Base-by-base conservation (phyloP, 1,140 invertebrate genomes). In the Dendroctonus ponderosae region DNA sequence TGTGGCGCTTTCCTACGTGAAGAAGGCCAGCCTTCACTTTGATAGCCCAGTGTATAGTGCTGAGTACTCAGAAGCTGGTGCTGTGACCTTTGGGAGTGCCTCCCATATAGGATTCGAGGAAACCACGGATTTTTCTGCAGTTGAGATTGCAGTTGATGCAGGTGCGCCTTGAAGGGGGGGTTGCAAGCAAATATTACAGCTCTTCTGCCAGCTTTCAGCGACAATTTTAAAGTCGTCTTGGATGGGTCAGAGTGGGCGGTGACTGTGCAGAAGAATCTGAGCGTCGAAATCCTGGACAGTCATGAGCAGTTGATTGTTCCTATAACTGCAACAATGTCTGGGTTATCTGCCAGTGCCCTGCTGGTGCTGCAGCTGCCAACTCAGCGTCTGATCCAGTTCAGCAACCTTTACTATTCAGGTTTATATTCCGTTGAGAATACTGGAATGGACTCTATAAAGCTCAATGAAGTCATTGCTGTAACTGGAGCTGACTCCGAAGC, bases 291-390 rank as follows among this genome's bases (percentile, higher is more conserved):
- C 9, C 44, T 70, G 2, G 46, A 62, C 39, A 12, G 52, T 26
- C 44, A 44, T 0, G 12, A 40, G 14, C 26, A 63, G 44, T 40
- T 71, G 7, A 5, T 66, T 6, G 9, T 71, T 15, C 66, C 54
- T 8, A 14, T 72, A 8, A 48, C 52, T 38, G 70, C 70, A 12
- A 68, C 41, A 26, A n/a, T 52, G 9, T 39, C 54, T 9, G 53
- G 44, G 7, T 53, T 38, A 8, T 41, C 54, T 11, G 14, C 26
- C 7, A 49, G 7, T 14, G 69, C 62, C 9, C 37, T 37, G 43
- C 49, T 67, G 0, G 53, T 67, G 40, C 56, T 72, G 14, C 37
- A 71, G 37, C 14, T 72, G 37, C 26, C 49, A 39, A 15, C 70
- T 12, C 64, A 58, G 26, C 41, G 40, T 46, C 39, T 39, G n/a